Base-by-base conservation (phyloP, 2,888 invertebrate genomes). In the Troides oblongomaculatus region DNA sequence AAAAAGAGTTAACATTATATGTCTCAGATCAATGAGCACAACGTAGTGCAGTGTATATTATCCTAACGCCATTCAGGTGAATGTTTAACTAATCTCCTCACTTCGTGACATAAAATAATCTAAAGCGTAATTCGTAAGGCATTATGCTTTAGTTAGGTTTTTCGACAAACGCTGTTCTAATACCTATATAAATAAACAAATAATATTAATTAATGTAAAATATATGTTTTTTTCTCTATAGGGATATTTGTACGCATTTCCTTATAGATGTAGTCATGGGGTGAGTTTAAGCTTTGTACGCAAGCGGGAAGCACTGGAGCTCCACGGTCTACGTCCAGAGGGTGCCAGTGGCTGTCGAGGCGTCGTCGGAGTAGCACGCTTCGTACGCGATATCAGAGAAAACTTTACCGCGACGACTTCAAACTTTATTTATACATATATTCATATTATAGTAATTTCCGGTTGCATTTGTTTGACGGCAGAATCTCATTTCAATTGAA, bases 391-490 rank as follows among this genome's bases (percentile, higher is more conserved):
- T 14, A 21, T 50, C 21, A 21, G 23, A 12, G 36, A 59, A 69
- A 69, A 69, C 64, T 64, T 69, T 64, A n/a, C 50, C 60, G 69
- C 60, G 69, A 14, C n/a, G 43, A 50, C 68, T 39, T 12, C 50
- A 36, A 69, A 69, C 68, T 64, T 68, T 59, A 18, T 14, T 39
- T 18, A 39, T 17, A 56, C 58, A n/a, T 25, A 36, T 36, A 36
- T 62, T 21, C 14, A 46, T 25, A 63, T 50, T 36, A 10, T 36
- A 63, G 30, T 53, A 46, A 68, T 68, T 46, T 14, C 7, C 57
- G 53, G 63, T 68, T 14, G 57, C 12, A 57, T 57, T 39, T 30
- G n/a, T 2, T 63, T 36, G n/a, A 50, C 23, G 17, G 23, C 58
- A 25, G 46, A 61, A 65, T 43, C 43, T 10, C 25, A 60, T 56